A percentile compares a stretch with the other conserved stretches of the same genome.
These are phyloP conservation scores for Cynodonichthys magdalenae DNA, from an alignment of 2,797 vertebrate genomes.

Conservation along the genomic window DNA sequence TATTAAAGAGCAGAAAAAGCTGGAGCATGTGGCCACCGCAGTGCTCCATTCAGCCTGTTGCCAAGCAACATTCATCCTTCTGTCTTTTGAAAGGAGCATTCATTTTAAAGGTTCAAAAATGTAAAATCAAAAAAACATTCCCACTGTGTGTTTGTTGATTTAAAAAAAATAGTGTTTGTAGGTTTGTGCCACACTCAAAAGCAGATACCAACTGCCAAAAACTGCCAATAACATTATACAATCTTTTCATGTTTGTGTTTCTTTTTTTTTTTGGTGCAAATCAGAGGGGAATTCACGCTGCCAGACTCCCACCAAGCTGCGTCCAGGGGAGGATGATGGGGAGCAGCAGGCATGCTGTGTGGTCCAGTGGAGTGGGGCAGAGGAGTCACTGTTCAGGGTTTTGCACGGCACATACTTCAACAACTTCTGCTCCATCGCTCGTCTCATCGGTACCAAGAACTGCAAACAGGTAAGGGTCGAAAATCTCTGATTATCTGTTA, in stretches of 20 bases:
- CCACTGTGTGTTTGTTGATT: constrained; percentile 11
- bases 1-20: constrained; percentile 62
- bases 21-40: constrained; percentile 55
- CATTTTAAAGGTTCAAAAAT: constrained; percentile 56
- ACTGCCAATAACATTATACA: background rate
- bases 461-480: constrained; percentile 89
- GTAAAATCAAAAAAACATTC: constrained; percentile 36
- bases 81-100: constrained; percentile 42
- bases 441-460: constrained; percentile 94
- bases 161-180: background rate
- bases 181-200: background rate
- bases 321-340: constrained; percentile 77
- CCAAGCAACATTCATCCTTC: constrained; percentile 66
- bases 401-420: constrained; percentile 98
- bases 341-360: constrained; percentile 75
- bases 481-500: too few species aligned
- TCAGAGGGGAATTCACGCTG: constrained; percentile 94
- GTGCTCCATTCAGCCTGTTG: constrained; percentile 68
- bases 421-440: constrained; percentile 97
- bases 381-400: constrained; percentile 96
- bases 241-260: constrained; percentile 27
- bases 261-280: background rate
- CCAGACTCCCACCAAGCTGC: constrained; percentile 94
- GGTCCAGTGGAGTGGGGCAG: constrained; percentile 92
- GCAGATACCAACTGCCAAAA: constrained; percentile 10